Base-by-base conservation (phyloP, 2,888 invertebrate genomes). In the Drosophila heteroneura region DNA sequence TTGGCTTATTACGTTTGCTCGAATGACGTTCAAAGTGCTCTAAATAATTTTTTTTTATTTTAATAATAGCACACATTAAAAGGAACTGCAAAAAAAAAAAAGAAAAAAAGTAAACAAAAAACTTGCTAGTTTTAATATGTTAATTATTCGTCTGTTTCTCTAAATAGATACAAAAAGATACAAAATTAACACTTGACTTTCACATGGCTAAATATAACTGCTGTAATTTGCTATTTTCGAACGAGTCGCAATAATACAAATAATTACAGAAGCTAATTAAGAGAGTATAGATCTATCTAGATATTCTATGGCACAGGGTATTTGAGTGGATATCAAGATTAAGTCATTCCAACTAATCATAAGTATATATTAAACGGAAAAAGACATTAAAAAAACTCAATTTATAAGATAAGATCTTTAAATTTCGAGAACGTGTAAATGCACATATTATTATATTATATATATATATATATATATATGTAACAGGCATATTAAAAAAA, bases 1-100 rank as follows among this genome's bases (percentile, higher is more conserved):
- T 32, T 32, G 35, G 32, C 22, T 37, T 64, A 28, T 65, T 47
- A 54, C 65, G 67, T 32, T 37, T 7, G n/a, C 56, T 16, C 16
- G 7, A 47, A 26, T 47, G 47, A 47, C 3, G 47, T 49, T 2
- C 22, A 44, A 22, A n/a, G 12, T 22, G 44, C 12, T 22, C 7
- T 7, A 16, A 19, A 1, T 4, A 3, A 28, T 51, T 2, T 30
- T 14, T 7, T 14, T 19, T 35, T 35, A 0, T 35, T 35, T 14
- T 1, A 12, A n/a, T 22, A 44, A 44, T 44, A 22, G 12, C 12
- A 12, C 22, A 22, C 41, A 26, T 2, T 49, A 7, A 26, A 26
- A n/a, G 0, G 22, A 22, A 47, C 14, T 22, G 22, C 14, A 14
- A 14, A 16, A 49, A 16, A 19, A 19, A 16, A 9, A 9, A 16